Evolutionary conservation across 2,888 invertebrate species (phyloP), one percentile per base, ranked within the genome.

Genomic region (Xestobium rufovillosum): DNA sequence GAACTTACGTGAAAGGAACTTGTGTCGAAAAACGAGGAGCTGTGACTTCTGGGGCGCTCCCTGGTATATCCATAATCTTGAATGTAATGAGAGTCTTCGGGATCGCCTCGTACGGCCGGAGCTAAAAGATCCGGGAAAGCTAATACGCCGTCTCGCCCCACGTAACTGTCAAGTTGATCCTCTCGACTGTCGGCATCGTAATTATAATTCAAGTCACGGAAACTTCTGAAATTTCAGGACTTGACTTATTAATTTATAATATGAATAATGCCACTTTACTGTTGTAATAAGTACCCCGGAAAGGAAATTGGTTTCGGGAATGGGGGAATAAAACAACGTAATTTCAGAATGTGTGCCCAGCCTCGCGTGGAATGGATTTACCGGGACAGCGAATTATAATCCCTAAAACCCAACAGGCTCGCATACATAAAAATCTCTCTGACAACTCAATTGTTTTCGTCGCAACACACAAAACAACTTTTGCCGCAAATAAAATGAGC

Each of bases 51-150:
- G 30, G 57, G 43, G 41, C 55, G 54, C 35, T 55, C 57, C 44
- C 56, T 55, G 34, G 54, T 50, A 39, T 59, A 61, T 33, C 52
- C 47, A 37, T 57, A 57, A 43, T 61, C 59, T 19, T 59, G 56
- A 26, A 57, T 48, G 42, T 55, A 57, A 41, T 55, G 52, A 30
- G 52, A 47, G 34, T 57, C 52, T 31, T 55, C 55, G 14, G 42
- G 41, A 38, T 43, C 48, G 17, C 42, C 48, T 31, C 56, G 52
- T 37, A 60, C 48, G 39, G 63, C 57, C 32, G 65, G 62, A 32
- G 64, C 64, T 45, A 67, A 49, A 34, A 65, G 50, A 50, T 67
- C 64, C 13, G 67, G 67, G 49, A 65, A 63, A 29, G 65, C 53
- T 47, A 67, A 52, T 41, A 65, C 48, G 15, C 60, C 59, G 35